Conservation (phyloP, 2,888 invertebrate species). For the Chrysina gloriosa region DNA sequence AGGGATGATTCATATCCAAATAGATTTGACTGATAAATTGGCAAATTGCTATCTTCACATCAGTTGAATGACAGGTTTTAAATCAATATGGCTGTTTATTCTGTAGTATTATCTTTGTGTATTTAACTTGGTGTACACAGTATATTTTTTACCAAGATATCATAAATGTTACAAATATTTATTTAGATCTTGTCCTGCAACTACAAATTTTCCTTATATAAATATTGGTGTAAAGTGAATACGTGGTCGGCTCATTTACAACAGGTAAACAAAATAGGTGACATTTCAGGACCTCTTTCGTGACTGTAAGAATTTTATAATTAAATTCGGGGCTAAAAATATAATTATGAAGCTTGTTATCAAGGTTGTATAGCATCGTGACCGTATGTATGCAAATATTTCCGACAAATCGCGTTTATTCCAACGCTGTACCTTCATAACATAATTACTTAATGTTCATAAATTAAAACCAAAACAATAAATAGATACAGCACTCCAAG, state of each 20-base stretch:
- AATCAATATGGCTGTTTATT: slow-evolving; percentile 41
- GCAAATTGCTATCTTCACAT: too few species aligned
- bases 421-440: too few species aligned
- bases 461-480: too few species aligned
- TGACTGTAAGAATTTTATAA: background rate
- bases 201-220: slow-evolving; percentile 15
- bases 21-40: too few species aligned
- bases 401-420: background rate
- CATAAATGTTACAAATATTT: slow-evolving; percentile 13
- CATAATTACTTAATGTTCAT: too few species aligned
- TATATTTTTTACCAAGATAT: slow-evolving; percentile 23
- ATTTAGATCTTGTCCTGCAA: slow-evolving; percentile 4
- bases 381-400: background rate
- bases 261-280: slow-evolving; percentile 39
- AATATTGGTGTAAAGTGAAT: slow-evolving; percentile 24
- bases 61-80: slow-evolving; percentile 39
- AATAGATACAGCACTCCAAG: too few species aligned
- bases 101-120: slow-evolving; percentile 32
- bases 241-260: slow-evolving; percentile 37
- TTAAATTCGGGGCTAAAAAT: background rate
- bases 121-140: slow-evolving; percentile 30
- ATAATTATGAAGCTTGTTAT: background rate
- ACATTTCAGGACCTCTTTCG: slow-evolving; percentile 19
- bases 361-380: background rate
- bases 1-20: too few species aligned